A percentile compares a stretch with the other conserved stretches of the same genome.
phyloP scores from a whole-genome alignment of 2,797 vertebrate species.

The Rhyacichthys aspro region DNA sequence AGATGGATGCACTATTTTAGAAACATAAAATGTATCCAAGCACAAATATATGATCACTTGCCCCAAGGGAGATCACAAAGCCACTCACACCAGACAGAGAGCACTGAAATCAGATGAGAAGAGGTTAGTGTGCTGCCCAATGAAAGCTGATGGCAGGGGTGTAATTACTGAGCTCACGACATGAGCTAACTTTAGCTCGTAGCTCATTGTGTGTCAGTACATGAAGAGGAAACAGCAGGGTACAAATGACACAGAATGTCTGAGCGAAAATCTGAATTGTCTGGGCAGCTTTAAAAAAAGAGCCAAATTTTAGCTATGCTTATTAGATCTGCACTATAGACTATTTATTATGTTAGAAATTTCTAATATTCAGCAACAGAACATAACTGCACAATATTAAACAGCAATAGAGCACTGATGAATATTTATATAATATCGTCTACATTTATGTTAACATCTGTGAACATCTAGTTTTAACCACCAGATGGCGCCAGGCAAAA shows the following conservation, averaged over 20 bases:
- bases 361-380: too few relatives aligned
- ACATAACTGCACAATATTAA: too few relatives aligned
- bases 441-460: background rate
- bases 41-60: background rate
- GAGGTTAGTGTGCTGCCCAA: slow-evolving; percentile 3
- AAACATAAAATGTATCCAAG: too few relatives aligned
- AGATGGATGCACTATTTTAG: too few relatives aligned
- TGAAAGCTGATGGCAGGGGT: background rate
- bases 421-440: background rate
- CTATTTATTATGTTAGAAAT: too few relatives aligned
- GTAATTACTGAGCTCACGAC: slow-evolving; percentile 1
- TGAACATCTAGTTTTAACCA: background rate
- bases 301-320: too few relatives aligned
- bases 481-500: background rate
- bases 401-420: too few relatives aligned
- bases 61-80: background rate
- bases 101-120: slow-evolving; percentile 25
- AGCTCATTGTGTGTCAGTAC: background rate
- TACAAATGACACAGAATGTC: background rate
- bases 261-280: too few relatives aligned
- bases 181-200: slow-evolving; percentile 28
- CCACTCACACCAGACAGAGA: slow-evolving; percentile 12
- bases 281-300: too few relatives aligned
- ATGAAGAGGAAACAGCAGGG: slow-evolving; percentile 10
- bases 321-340: too few relatives aligned